Evolutionary conservation across 2,113 vertebrate genomes (phyloP).

Genomic region (Bubo bubo): DNA sequence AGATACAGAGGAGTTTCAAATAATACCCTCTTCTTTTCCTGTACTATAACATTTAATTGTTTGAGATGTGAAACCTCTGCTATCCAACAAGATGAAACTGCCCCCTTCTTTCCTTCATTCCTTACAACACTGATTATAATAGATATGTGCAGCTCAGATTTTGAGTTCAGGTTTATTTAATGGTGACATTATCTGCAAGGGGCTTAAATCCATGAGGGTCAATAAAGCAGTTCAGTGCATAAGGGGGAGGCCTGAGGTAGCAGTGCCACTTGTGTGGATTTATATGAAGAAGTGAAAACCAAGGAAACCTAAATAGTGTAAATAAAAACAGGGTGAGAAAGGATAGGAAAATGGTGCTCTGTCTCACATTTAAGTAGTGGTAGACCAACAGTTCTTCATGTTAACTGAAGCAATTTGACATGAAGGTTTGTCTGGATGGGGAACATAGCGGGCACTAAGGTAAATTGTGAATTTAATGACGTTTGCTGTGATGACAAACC

Average conservation of each 20-base stretch:
- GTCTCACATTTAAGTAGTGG: not conserved
- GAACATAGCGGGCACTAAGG: not conserved
- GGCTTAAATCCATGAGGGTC: not conserved
- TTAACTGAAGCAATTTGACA: not conserved
- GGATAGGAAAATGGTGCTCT: not conserved
- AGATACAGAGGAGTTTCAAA: not conserved
- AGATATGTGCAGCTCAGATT: not conserved
- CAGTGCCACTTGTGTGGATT: rapidly evolving
- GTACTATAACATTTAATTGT: not conserved
- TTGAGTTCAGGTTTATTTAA: not conserved
- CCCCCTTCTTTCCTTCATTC: not conserved
- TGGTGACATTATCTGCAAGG: not conserved
- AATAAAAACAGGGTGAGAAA: not conserved
- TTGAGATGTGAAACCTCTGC: not conserved
- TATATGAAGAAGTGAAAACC: not conserved
- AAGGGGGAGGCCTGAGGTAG: not conserved
- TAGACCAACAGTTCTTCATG: not conserved
- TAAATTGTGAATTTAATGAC: not conserved
- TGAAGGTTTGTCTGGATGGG: not conserved
- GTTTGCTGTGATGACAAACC: not conserved
- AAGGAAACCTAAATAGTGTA: not conserved
- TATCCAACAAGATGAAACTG: not conserved
- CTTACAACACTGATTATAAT: not conserved
- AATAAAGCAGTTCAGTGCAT: rapidly evolving
- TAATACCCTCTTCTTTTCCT: not conserved